phyloP scores from a whole-genome alignment of 2,888 invertebrate species.

The Allophyes oxyacanthae region DNA sequence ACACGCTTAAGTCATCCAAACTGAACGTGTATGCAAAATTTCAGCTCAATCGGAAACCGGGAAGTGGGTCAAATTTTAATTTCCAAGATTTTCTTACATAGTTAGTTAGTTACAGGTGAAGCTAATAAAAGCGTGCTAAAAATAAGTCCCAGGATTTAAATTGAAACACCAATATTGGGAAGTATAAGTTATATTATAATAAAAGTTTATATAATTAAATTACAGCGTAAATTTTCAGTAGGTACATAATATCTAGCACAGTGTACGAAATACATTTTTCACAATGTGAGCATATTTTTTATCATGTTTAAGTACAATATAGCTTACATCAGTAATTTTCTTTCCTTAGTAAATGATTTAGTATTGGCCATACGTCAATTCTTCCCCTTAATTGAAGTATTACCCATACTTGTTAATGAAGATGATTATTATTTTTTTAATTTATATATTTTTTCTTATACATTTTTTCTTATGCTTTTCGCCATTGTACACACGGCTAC shows the following conservation, averaged over 20 bases:
- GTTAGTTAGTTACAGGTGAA: too few relatives aligned
- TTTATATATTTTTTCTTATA: conserved; percentile 58
- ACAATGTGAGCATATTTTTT: conserved; percentile 85
- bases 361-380: conserved; percentile 80
- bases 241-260: conserved; percentile 81
- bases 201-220: conserved; percentile 88
- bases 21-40: too few relatives aligned
- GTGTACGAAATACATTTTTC: conserved; percentile 84
- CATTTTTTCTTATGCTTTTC: conserved; percentile 44
- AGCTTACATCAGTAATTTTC: conserved; percentile 74
- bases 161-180: conserved; percentile 80
- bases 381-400: conserved; percentile 87
- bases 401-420: conserved; percentile 70
- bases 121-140: too few relatives aligned
- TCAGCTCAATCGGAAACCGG: too few relatives aligned
- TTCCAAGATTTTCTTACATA: too few relatives aligned
- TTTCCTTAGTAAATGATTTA: conserved; percentile 64
- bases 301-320: conserved; percentile 71
- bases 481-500: too few relatives aligned
- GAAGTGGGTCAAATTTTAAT: too few relatives aligned
- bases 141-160: conserved; percentile 53
- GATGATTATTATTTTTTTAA: conserved; percentile 51
- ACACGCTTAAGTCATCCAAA: too few relatives aligned
- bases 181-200: conserved; percentile 87
- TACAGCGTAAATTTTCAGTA: conserved; percentile 85